Base-by-base conservation (phyloP, 2,888 invertebrate species). In the Anaspis maculata region DNA sequence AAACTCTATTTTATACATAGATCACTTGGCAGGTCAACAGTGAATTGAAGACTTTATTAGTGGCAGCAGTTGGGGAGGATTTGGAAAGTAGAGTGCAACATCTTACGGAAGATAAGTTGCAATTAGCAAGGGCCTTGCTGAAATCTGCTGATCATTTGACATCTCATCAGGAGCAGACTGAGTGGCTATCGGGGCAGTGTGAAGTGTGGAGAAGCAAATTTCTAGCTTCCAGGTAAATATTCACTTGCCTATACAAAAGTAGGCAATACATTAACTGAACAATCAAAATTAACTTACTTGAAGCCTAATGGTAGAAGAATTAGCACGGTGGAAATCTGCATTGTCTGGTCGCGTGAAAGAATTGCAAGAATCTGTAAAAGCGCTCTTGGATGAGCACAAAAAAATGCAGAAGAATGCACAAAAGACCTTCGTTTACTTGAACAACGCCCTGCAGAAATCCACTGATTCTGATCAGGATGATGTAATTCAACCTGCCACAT, bases 191-290 rank as follows among this genome's bases (percentile, higher is more conserved):
- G 11, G 90, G 94, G 0, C 91, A 94, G 57, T 90, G 91, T 59
- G 94, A 96, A 69, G 90, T 95, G 29, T 96, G 94, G 94, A 76
- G 91, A 42, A 92, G 91, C 59, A 96, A 95, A 75, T 96, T 91
- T 66, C 71, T 94, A 49, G 94, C 95, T 13, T 89, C 89, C 70
- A 87, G 86, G 86, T 86, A 68, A 42, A 25, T 19, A 9, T 19
- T n/a, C n/a, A n/a, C n/a, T n/a, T n/a, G n/a, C n/a, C n/a, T n/a
- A n/a, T n/a, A n/a, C n/a, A n/a, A n/a, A n/a, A n/a, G n/a, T n/a
- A n/a, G n/a, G n/a, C n/a, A n/a, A n/a, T n/a, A n/a, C n/a, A n/a
- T n/a, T n/a, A n/a, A n/a, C n/a, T n/a, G 19, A 19, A 19, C 19
- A 19, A 19, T 19, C n/a, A n/a, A n/a, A n/a, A n/a, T n/a, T n/a